Conservation (phyloP, 2,888 invertebrate species). For the Chalcosyrphus nemorum region DNA sequence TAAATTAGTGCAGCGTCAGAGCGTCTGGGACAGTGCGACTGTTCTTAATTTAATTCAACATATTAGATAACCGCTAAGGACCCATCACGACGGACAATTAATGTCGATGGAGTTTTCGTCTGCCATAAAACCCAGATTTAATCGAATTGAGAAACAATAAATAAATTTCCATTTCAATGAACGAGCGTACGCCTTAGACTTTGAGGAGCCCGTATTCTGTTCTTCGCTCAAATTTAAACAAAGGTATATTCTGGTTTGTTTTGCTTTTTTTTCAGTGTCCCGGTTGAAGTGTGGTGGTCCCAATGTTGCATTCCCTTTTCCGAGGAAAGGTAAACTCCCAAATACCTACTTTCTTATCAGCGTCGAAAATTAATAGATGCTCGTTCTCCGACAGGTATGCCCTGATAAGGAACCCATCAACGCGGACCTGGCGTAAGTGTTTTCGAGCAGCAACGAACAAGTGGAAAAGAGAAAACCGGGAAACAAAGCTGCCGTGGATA, state of each 20-base stretch:
- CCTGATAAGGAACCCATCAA: slow-evolving; percentile 69
- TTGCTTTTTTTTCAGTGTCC: slow-evolving; percentile 25
- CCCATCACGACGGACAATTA: slow-evolving; percentile 71
- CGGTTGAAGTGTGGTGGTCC: slow-evolving; percentile 64
- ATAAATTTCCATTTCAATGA: slow-evolving; percentile 73
- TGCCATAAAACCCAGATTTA: slow-evolving; percentile 65
- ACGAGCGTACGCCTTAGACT: slow-evolving; percentile 52
- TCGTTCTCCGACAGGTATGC: slow-evolving; percentile 69
- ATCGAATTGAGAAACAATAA: slow-evolving; percentile 71
- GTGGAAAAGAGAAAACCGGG: slow-evolving; percentile 40
- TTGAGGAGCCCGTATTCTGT: slow-evolving; percentile 65
- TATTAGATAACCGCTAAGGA: slow-evolving; percentile 73
- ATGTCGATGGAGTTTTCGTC: slow-evolving; percentile 61
- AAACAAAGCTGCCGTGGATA: slow-evolving; percentile 51
- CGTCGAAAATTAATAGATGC: slow-evolving; percentile 70
- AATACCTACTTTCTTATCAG: slow-evolving; percentile 69
- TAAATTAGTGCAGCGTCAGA: slow-evolving; percentile 72
- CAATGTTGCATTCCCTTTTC: slow-evolving; percentile 42
- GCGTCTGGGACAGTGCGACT: slow-evolving; percentile 54
- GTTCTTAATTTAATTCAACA: slow-evolving; percentile 63
- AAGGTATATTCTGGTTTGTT: slow-evolving; percentile 1
- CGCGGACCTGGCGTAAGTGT: slow-evolving; percentile 61
- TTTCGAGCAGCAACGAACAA: slow-evolving; percentile 44
- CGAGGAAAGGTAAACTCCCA: slow-evolving; percentile 54
- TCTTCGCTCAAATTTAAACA: slow-evolving; percentile 8